Evolutionary conservation across 2,888 invertebrate species (phyloP).

Genomic region (Agrochola lychnidis): DNA sequence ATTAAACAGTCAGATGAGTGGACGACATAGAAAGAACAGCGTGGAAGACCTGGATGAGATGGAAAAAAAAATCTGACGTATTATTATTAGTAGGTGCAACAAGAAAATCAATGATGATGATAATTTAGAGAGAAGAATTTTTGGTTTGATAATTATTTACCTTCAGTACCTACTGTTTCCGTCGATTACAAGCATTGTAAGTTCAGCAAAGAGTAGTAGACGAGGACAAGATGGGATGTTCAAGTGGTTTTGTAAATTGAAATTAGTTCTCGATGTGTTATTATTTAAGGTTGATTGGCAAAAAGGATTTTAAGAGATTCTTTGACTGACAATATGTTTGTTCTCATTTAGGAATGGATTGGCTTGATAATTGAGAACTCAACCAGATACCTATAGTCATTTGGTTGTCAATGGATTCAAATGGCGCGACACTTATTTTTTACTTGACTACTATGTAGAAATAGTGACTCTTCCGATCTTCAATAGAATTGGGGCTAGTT

Average conservation of each 20-base stretch:
- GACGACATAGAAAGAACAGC: not conserved
- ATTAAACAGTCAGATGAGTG: not conserved
- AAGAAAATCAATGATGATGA: not conserved
- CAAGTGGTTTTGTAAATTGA: not conserved
- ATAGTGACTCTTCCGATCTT: slow-evolving; percentile 8
- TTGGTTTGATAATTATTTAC: not conserved
- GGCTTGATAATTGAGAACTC: not conserved
- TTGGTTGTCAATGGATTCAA: not conserved
- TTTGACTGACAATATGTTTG: not conserved
- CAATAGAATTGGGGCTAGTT: slow-evolving; percentile 16
- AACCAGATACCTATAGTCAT: not conserved
- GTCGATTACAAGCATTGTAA: not conserved
- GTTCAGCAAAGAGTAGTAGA: not conserved
- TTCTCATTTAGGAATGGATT: not conserved
- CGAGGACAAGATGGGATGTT: not conserved
- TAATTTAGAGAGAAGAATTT: not conserved
- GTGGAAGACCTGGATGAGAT: not conserved
- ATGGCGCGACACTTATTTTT: not conserved
- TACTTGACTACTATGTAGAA: not conserved
- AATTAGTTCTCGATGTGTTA: not conserved
- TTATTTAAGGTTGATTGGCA: not conserved
- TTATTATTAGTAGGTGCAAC: not conserved
- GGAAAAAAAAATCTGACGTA: not conserved
- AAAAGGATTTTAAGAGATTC: not conserved
- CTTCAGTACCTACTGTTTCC: not conserved